Base-by-base conservation (phyloP, 2,797 vertebrate genomes). In the Sebastes taczanowskii region DNA sequence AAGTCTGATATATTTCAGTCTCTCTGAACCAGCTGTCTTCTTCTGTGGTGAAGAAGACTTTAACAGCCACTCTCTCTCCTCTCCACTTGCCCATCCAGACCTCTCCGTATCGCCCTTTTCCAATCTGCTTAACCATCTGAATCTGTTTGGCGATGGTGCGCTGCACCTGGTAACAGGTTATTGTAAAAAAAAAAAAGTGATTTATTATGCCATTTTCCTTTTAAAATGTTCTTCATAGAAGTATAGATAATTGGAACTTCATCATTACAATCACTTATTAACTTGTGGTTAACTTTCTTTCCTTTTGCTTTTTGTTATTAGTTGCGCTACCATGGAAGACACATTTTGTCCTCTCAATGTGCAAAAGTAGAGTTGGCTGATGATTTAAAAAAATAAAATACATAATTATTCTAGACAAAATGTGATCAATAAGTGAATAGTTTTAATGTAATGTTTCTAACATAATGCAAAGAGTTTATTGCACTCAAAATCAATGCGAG, bases 1-100 rank as follows among this genome's bases (percentile, higher is more conserved):
- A 98, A 1, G 98, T 99, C 94, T 99, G 98, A 86, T 99, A 99
- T 86, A 99, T 99, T 89, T 99, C 98, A 0, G 97, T 99, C 94
- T 99, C 98, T 88, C 98, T 94, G 95, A 99, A 99, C 98, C 98
- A 99, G 95, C 98, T 99, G 91, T 98, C 97, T 87, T 99, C 98
- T 87, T 99, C 98, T 0, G 97, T 99, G 88, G 98, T 99, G 92
- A 99, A 98, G 92, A 99, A 99, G 13, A 99, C 97, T 91, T 99
- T 99, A 30, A 99, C 98, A 0, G 98, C 98, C 69, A 99, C 98
- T 82, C 97, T 97, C 90, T 99, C 98, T 0, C 97, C 98, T 70
- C 98, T 96, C 98, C 98, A 99, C 88, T 94, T 97, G 77, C 98
- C 98, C 98, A 99, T 99, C 98, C 98, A 99, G 55, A 99, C 98